Conservation (phyloP, 2,797 vertebrate species). For the Potorous gilbertii region DNA sequence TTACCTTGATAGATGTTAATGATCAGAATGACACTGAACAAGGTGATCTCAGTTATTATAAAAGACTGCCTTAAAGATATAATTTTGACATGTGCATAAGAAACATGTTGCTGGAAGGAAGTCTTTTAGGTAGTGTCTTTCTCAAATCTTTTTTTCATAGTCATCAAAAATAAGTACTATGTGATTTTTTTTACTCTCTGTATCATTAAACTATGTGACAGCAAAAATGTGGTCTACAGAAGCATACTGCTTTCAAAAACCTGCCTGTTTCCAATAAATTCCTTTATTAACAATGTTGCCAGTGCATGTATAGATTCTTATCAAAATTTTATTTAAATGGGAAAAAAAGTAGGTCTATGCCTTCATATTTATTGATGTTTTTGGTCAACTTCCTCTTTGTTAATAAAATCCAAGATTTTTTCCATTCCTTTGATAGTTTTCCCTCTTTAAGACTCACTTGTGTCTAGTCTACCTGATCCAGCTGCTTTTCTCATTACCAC, state of each 20-base stretch:
- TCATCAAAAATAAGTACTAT: not conserved
- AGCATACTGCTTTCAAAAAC: not conserved
- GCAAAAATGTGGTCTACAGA: not conserved
- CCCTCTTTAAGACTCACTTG: not conserved
- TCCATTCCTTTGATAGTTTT: not conserved
- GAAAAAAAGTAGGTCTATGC: not conserved
- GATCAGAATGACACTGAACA: not conserved
- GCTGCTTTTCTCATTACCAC: not conserved
- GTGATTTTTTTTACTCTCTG: not conserved
- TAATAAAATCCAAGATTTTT: not conserved
- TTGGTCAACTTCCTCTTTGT: not conserved
- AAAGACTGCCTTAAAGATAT: not conserved
- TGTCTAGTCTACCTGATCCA: not conserved
- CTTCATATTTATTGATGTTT: not conserved
- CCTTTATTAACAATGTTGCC: not conserved
- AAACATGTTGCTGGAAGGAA: not conserved
- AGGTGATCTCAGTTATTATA: not conserved
- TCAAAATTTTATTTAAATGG: not conserved
- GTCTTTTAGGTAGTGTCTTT: not conserved
- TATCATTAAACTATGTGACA: not conserved
- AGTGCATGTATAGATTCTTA: not conserved
- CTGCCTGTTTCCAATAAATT: not conserved
- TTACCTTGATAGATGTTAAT: not conserved
- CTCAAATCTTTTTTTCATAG: not conserved
- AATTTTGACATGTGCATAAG: not conserved